A percentile compares a stretch with the other conserved stretches of the same genome.
Conservation (phyloP, 2,113 vertebrate species). For the Pteronura brasiliensis region DNA sequence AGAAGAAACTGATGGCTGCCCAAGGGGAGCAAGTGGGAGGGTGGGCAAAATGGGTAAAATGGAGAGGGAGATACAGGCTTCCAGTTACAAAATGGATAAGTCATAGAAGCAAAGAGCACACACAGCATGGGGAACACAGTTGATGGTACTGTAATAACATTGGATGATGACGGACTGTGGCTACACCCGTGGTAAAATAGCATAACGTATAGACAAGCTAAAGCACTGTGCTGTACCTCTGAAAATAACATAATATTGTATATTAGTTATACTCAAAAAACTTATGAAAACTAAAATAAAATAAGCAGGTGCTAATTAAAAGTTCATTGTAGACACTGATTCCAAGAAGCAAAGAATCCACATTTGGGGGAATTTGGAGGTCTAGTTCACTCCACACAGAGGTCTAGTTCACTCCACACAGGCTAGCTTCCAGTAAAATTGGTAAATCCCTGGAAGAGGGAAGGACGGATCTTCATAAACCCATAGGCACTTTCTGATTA, state of each 20-base stretch:
- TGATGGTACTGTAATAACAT: not conserved
- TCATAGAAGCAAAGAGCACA: not conserved
- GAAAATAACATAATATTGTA: not conserved
- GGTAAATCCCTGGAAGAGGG: not conserved
- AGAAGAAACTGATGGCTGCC: not conserved
- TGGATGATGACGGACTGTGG: not conserved
- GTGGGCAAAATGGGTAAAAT: not conserved
- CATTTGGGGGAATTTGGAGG: not conserved
- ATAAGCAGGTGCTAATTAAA: not conserved
- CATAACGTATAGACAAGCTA: not conserved
- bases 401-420: not conserved
- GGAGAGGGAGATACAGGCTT: not conserved
- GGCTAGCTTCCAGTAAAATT: not conserved
- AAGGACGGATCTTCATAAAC: not conserved
- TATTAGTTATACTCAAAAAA: not conserved
- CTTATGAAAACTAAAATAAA: not conserved
- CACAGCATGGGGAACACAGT: not conserved
- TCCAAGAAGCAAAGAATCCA: not conserved
- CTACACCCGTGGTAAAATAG: not conserved
- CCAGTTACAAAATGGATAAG: not conserved
- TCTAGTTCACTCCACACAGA: not conserved
- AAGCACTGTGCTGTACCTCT: not conserved
- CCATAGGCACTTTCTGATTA: not conserved
- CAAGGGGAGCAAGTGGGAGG: not conserved
- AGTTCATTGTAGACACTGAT: not conserved